Base-by-base conservation (phyloP, 2,888 invertebrate species). In the Pasiphila rectangulata region DNA sequence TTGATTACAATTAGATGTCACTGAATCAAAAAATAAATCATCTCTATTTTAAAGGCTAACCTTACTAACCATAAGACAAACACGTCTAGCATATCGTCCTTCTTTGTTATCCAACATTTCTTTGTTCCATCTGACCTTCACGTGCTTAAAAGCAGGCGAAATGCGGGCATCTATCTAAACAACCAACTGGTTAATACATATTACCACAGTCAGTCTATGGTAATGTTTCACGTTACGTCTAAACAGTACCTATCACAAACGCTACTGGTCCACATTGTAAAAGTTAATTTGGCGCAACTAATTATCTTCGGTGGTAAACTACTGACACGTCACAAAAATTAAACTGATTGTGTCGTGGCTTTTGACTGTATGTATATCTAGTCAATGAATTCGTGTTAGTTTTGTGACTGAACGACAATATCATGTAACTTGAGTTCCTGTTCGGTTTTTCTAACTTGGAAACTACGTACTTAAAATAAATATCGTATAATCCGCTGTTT, bases 221-320 rank as follows among this genome's bases (percentile, higher is more conserved):
- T 9, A 19, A 17, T 32, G 9, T 16, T 32, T 17, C 17, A 32
- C 32, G 9, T 6, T 32, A 16, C 16, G 10, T 16, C 32, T 20
- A 32, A n/a, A 21, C 37, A 37, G 41, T 37, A 45, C 30, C 41
- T 36, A 40, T 37, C 16, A 34, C 44, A 39, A 40, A 16, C 24
- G 49, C 30, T 16, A 44, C 40, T 44, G 43, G 30, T 41, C 24
- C 34, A 38, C 25, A 25, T 34, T 37, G 42, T 38, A 43, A 43
- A 38, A 38, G 21, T 7, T 21, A 6, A 21, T 38, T 40, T 45
- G 46, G 50, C 45, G 45, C 34, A 45, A 45, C 50, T 41, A 50
- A 50, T 50, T 42, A 42, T 38, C 29, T 39, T 29, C 12, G 3
- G 10, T 7, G 37, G 40, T 50, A 36, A 23, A 41, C 19, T 29